Evolutionary conservation across 2,113 vertebrate species (phyloP).

Genomic region (Synodontis membranacea): DNA sequence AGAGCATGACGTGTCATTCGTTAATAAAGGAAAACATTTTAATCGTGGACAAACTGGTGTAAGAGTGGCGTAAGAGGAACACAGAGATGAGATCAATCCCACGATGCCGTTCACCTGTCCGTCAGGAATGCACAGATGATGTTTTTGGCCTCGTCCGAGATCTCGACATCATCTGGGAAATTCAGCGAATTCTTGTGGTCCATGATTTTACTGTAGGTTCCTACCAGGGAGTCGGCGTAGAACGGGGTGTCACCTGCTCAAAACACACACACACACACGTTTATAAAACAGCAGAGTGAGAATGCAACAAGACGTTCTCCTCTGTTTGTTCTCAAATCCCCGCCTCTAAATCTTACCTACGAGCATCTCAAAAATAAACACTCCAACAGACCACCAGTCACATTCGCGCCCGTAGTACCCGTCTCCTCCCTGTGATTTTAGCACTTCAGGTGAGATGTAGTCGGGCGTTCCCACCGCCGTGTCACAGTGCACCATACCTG

Average conservation of each 20-base stretch:
- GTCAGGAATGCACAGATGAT: conserved; percentile 98
- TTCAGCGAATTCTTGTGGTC: conserved; percentile 97
- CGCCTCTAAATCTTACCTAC: conserved; percentile 83
- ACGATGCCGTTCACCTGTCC: conserved; percentile 80
- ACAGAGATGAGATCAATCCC: background rate
- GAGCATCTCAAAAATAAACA: conserved; percentile 98
- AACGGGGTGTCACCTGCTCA: conserved; percentile 91
- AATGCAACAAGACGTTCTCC: background rate
- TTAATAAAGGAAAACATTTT: background rate
- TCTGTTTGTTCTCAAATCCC: background rate
- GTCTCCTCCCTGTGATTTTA: conserved; percentile 96
- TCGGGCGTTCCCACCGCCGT: conserved; percentile 95
- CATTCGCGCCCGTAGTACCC: conserved; percentile 95
- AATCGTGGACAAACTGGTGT: background rate
- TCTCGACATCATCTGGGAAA: conserved; percentile 97
- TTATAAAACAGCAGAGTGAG: background rate
- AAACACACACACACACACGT: background rate
- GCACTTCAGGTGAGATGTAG: conserved; percentile 94
- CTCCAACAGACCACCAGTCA: conserved; percentile 99
- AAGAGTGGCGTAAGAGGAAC: background rate
- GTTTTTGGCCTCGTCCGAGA: conserved; percentile 94
- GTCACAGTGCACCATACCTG: conserved; percentile 96
- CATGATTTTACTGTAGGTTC: conserved; percentile 99
- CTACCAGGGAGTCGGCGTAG: conserved; percentile 97
- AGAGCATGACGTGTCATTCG: background rate